Evolutionary conservation across 1,140 invertebrate species (phyloP), one percentile per base, ranked within the genome.

Genomic region (Diachasma alloeum): DNA sequence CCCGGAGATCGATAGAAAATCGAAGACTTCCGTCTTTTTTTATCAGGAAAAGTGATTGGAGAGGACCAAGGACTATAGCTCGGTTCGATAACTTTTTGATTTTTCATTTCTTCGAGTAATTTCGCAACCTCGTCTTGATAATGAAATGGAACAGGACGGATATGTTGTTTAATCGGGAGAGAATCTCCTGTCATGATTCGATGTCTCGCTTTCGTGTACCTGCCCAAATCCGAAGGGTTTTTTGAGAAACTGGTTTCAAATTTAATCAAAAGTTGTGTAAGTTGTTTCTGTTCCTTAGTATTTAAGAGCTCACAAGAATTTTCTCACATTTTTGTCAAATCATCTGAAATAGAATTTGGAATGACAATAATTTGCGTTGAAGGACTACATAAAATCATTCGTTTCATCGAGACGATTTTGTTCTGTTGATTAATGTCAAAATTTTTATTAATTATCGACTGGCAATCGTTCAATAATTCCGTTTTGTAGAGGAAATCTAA

Each of bases 1-100:
- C 19, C 5, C 88, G 69, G 68, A 86, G 89, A 80, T 92, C 90
- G 0, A 91, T 78, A 79, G 90, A 91, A 72, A 91, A 90, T 17
- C 91, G 56, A 1, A 80, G 78, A 0, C 75, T 77, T 0, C 85
- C 86, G 74, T 92, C 89, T 24, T 78, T 89, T 81, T 92, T 93
- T 6, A 72, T 56, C n/a, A n/a, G 1, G 24, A 22, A 1, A 63
- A 76, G 4, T 85, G 0, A 91, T 80, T 4, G 88, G 72, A 1
- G 76, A 77, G 59, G 44, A 39, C 53, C 53, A 76, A 10, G 74
- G 66, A 59, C 74, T 71, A 19, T 53, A 15, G 36, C 75, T 76
- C 13, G 74, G 74, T 71, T 76, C 67, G 11, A 76, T 70, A 59
- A 77, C 53, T 13, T 48, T 77, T 68, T 26, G 68, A 75, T 17